These are phyloP conservation scores for Zaprionus obscuricornis DNA, from an alignment of 2,888 invertebrate genomes.

Conservation along the genomic window DNA sequence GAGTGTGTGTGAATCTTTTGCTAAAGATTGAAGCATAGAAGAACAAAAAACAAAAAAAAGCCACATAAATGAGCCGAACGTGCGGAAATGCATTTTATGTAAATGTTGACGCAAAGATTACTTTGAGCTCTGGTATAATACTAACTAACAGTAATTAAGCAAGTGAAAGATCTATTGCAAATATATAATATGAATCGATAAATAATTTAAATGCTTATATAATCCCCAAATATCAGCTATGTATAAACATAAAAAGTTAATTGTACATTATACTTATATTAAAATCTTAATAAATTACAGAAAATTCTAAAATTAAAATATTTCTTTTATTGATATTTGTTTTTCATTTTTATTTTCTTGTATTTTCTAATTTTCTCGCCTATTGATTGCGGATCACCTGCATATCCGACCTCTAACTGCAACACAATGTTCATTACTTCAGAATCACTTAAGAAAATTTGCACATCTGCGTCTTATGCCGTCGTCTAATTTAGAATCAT, in stretches of 20 bases:
- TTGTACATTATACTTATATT: too few species aligned
- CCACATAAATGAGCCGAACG: slow-evolving; percentile 60
- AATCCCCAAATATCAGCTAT: too few species aligned
- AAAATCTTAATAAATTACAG: too few species aligned
- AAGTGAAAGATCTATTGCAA: not conserved
- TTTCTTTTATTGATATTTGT: too few species aligned
- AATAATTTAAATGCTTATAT: too few species aligned
- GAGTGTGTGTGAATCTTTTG: slow-evolving; percentile 28
- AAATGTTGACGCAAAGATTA: slow-evolving; percentile 41
- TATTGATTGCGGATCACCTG: slow-evolving; percentile 49
- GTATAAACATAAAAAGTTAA: too few species aligned
- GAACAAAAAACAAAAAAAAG: too few species aligned
- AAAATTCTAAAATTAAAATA: too few species aligned
- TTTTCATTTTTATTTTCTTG: too few species aligned
- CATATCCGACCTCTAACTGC: not conserved
- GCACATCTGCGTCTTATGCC: slow-evolving; percentile 65
- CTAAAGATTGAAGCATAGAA: slow-evolving; percentile 47
- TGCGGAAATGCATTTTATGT: slow-evolving; percentile 75
- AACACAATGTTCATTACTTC: not conserved
- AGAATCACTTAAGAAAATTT: slow-evolving; percentile 44
- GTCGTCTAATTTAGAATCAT: slow-evolving; percentile 64
- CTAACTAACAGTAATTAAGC: slow-evolving; percentile 4
- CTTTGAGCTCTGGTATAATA: slow-evolving; percentile 5
- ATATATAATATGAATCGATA: not conserved
- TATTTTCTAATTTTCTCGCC: too few species aligned